Evolutionary conservation across 2,888 invertebrate genomes (phyloP), one percentile per base, ranked within the genome.

Genomic region (Caenorhabditis sp.): DNA sequence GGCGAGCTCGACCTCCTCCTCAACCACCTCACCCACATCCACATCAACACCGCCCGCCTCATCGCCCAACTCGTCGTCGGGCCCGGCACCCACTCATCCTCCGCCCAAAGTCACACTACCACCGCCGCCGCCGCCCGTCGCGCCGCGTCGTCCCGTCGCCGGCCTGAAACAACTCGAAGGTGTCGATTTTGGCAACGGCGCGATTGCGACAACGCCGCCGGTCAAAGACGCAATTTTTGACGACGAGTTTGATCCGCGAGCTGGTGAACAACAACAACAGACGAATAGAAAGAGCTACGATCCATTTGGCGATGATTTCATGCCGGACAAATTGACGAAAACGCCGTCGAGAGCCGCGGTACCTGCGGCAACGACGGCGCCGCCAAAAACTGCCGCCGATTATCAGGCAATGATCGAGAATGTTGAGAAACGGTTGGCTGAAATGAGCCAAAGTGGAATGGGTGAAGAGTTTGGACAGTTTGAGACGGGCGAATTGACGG

Each of bases 191-290:
- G 93, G 94, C 84, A 92, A 88, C 27, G 50, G 77, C 10, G 31
- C 31, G 31, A 10, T 31, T 4, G 54, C 71, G n/a, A n/a, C n/a
- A n/a, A n/a, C n/a, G n/a, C n/a, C n/a, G n/a, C n/a, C n/a, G n/a
- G n/a, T n/a, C n/a, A n/a, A n/a, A n/a, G n/a, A 69, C 21, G 76
- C 81, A 37, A 57, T 83, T 1, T 84, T 83, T 58, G 84, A 84
- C 51, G 88, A 88, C 55, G 86, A 94, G 89, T 95, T 95, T 88
- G 93, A 95, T 90, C 95, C 95, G 0, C 91, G 95, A 75, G 94
- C 94, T 23, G 92, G 91, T 82, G 94, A 94, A 88, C 31, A 31
- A 31, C 31, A 4, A n/a, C n/a, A n/a, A n/a, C 91, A 90, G 62
- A 21, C 5, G 24, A 21, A 54, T 4, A 19, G 23, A 6, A 55